phyloP scores from a whole-genome alignment of 2,797 vertebrate species.

The Diplodus sargus region DNA sequence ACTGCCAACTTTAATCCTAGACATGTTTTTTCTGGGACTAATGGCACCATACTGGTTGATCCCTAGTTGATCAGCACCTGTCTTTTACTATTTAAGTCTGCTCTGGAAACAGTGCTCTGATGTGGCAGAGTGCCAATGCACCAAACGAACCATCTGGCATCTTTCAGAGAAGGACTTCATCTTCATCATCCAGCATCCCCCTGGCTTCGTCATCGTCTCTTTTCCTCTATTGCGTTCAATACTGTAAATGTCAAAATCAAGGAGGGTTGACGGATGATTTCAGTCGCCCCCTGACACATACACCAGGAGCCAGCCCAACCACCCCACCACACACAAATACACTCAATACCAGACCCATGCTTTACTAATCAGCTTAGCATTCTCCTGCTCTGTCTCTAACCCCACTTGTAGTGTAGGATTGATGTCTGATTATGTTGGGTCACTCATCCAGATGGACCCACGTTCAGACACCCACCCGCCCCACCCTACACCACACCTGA shows the following conservation, averaged over 20 bases:
- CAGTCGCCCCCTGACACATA: neutral
- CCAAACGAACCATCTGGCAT: slow-evolving; percentile 69
- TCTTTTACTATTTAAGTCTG: slow-evolving; percentile 65
- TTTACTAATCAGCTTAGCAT: slow-evolving; percentile 95
- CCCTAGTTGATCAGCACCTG: slow-evolving; percentile 37
- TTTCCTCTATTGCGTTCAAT: slow-evolving; percentile 26
- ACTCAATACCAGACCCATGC: slow-evolving; percentile 87
- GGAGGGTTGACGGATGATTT: slow-evolving; percentile 50
- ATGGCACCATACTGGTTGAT: neutral
- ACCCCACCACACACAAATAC: slow-evolving; percentile 8
- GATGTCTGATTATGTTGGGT: slow-evolving; percentile 99
- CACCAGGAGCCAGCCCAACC: neutral
- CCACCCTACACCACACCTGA: slow-evolving; percentile 91
- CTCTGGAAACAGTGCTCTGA: slow-evolving; percentile 87
- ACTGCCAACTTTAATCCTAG: neutral
- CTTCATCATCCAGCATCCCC: slow-evolving; percentile 38
- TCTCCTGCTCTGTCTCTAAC: slow-evolving; percentile 64
- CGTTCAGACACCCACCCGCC: slow-evolving; percentile 89
- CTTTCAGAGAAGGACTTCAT: slow-evolving; percentile 35
- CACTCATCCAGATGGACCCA: slow-evolving; percentile 99
- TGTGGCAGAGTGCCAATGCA: slow-evolving; percentile 77
- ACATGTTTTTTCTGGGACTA: neutral
- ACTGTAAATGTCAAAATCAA: slow-evolving; percentile 66
- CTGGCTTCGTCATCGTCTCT: slow-evolving; percentile 10
- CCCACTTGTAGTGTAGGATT: slow-evolving; percentile 89